Evolutionary conservation across 2,888 invertebrate genomes (phyloP).

Genomic region (Phortica okadai): DNA sequence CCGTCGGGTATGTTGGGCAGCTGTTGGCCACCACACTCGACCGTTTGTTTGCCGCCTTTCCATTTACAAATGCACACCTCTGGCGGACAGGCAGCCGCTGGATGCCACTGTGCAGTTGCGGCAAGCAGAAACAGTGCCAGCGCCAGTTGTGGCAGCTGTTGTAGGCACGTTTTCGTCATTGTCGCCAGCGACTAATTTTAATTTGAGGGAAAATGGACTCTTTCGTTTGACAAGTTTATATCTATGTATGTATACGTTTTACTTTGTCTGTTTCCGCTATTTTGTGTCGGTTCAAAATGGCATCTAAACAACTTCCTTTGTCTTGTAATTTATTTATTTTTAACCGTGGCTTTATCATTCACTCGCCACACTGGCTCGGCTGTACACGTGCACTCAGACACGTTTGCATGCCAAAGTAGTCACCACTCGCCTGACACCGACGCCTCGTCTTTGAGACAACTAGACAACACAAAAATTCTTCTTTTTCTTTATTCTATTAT

Average conservation of each 20-base stretch:
- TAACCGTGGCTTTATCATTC: slow-evolving; percentile 12
- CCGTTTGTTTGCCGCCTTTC: slow-evolving; percentile 94
- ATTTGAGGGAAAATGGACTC: background rate
- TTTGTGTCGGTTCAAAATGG: slow-evolving; percentile 25
- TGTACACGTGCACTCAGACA: slow-evolving; percentile 54
- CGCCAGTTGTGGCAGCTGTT: background rate
- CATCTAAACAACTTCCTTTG: slow-evolving; percentile 21
- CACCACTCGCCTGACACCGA: background rate
- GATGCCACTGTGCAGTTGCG: background rate
- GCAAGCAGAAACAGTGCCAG: slow-evolving; percentile 36
- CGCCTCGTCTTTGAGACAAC: slow-evolving; percentile 33
- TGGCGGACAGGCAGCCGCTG: slow-evolving; percentile 80
- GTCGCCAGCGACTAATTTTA: slow-evolving; percentile 21
- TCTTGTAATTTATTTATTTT: slow-evolving; percentile 9
- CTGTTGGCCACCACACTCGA: slow-evolving; percentile 89
- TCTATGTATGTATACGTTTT: background rate
- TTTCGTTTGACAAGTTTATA: background rate
- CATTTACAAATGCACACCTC: slow-evolving; percentile 90
- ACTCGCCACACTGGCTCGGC: background rate
- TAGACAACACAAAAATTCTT: slow-evolving; percentile 40
- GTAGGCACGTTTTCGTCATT: slow-evolving; percentile 21
- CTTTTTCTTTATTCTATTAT: slow-evolving; percentile 41
- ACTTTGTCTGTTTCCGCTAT: background rate
- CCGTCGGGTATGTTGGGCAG: slow-evolving; percentile 87
- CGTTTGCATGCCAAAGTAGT: slow-evolving; percentile 67